Conservation (phyloP, 2,113 vertebrate genomes). For the Ardeotis arabs region DNA sequence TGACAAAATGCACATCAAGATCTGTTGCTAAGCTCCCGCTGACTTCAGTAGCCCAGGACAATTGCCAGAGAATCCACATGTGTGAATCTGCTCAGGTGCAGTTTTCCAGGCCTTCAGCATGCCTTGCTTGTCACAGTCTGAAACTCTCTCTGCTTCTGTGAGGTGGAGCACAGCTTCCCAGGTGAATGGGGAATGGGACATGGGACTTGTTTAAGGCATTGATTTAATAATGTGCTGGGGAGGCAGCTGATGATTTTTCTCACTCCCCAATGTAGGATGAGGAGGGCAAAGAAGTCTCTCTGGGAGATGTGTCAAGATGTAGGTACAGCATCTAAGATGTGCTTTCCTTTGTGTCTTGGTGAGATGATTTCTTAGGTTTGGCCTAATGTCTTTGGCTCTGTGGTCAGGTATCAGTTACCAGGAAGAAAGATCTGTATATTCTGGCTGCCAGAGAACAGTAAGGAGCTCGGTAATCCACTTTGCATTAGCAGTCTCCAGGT, state of each 20-base stretch:
- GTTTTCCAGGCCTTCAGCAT: not conserved
- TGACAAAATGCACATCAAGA: not conserved
- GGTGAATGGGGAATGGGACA: not conserved
- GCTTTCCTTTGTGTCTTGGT: not conserved
- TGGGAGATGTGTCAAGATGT: not conserved
- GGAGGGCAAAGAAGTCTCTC: not conserved
- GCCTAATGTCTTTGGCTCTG: not conserved
- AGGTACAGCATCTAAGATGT: not conserved
- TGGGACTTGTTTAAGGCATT: not conserved
- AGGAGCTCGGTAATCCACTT: not conserved
- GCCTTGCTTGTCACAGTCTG: not conserved
- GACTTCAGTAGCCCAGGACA: not conserved
- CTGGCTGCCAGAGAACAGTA: not conserved
- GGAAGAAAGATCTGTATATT: not conserved
- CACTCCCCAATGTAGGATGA: not conserved
- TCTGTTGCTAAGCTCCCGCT: not conserved
- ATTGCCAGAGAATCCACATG: not conserved
- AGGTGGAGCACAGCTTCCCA: not conserved
- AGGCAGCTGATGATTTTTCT: not conserved
- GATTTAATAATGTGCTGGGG: not conserved
- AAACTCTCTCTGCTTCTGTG: not conserved
- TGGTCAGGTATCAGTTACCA: not conserved
- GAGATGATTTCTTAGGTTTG: not conserved
- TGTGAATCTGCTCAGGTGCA: not conserved
- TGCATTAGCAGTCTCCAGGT: not conserved